Percentiles rank a stretch among this genome's conserved stretches.
These are phyloP conservation scores for Carassius carassius DNA, from an alignment of 2,113 vertebrate genomes.

Conservation along the genomic window DNA sequence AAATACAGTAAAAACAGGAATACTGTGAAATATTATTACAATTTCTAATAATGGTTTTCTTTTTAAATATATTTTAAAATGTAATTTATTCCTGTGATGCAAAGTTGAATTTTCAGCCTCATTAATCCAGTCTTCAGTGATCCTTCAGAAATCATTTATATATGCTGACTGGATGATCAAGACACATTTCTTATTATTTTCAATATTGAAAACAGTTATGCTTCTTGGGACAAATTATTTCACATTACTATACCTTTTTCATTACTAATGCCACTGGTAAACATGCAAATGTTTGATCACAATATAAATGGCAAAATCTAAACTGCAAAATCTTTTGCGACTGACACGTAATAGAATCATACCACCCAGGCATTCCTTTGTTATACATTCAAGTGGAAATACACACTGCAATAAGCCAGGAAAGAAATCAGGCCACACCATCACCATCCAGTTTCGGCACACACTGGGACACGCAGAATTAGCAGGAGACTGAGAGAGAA, in stretches of 20 bases:
- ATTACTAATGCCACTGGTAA: background rate
- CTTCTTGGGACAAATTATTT: background rate
- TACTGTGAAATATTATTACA: background rate
- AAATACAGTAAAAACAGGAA: background rate
- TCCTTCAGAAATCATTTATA: background rate
- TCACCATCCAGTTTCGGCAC: slow-evolving; percentile 42
- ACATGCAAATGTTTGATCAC: background rate
- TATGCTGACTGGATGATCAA: background rate
- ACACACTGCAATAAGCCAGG: background rate
- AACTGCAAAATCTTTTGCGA: background rate
- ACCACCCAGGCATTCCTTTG: background rate
- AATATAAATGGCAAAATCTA: background rate
- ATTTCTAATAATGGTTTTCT: background rate
- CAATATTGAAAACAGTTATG: no score
- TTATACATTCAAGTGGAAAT: background rate
- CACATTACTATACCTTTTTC: background rate
- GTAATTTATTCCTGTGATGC: background rate
- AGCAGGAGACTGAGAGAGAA: slow-evolving; percentile 30
- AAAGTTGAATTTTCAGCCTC: background rate
- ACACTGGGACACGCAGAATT: slow-evolving; percentile 48
- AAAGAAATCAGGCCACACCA: slow-evolving; percentile 53
- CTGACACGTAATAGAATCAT: background rate
- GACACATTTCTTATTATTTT: background rate
- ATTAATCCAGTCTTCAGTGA: background rate
- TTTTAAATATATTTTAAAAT: no score